These are phyloP conservation scores for Leptocoma aspasia DNA, from an alignment of 2,113 vertebrate species.

Conservation along the genomic window DNA sequence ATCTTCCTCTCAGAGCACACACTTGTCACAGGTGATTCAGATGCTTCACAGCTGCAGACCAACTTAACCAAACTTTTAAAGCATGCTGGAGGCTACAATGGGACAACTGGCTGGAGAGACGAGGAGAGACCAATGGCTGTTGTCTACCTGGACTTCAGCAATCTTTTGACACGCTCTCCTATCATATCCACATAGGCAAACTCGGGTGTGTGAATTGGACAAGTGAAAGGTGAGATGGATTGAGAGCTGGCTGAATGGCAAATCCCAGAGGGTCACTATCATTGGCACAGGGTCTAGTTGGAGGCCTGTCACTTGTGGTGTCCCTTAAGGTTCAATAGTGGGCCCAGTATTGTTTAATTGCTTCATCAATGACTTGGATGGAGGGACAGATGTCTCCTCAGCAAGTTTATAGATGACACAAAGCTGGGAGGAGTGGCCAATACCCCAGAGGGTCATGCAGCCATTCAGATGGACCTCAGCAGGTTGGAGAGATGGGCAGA, in stretches of 20 bases:
- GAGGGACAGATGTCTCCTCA: neutral
- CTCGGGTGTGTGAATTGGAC: neutral
- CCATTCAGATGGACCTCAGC: neutral
- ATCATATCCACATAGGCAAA: neutral
- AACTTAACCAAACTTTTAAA: neutral
- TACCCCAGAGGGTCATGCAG: neutral
- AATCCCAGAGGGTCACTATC: neutral
- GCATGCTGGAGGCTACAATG: neutral
- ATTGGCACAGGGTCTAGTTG: neutral
- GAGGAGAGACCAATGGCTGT: neutral
- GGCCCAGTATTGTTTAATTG: neutral
- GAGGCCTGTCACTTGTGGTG: neutral
- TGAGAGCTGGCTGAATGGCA: neutral
- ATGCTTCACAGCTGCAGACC: neutral
- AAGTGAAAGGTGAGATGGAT: neutral
- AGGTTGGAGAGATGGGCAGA: neutral
- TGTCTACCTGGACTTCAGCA: neutral
- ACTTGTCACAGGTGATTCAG: neutral
- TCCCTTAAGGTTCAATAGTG: neutral
- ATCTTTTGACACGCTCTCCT: neutral
- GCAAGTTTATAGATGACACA: neutral
- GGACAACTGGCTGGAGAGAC: neutral
- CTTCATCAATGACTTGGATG: neutral
- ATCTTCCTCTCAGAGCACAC: fast-evolving
- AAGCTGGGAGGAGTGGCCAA: neutral